Evolutionary conservation across 2,113 vertebrate species (phyloP).

Genomic region (Oryzias woworae): DNA sequence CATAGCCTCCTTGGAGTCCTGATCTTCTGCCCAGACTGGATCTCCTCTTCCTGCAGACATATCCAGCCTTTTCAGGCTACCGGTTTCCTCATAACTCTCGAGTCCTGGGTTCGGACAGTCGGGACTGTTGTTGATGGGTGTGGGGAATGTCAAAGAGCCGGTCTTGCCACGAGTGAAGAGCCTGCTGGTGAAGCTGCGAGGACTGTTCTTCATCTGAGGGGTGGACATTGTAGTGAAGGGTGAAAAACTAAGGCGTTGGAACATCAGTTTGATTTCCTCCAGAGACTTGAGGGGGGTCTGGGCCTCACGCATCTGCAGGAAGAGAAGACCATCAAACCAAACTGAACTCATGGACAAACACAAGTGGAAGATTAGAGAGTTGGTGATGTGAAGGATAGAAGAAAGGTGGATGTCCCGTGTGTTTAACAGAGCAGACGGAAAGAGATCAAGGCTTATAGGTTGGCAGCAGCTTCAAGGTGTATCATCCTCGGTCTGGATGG

Average conservation of each 20-base stretch:
- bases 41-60: neutral
- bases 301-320: constrained; percentile 63
- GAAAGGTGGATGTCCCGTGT: no score
- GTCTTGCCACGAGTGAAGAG: constrained; percentile 77
- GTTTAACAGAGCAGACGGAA: no score
- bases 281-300: constrained; percentile 80
- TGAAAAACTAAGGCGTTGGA: constrained; percentile 84
- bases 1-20: neutral
- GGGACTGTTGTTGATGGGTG: constrained; percentile 2
- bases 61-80: constrained; percentile 1
- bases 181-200: constrained; percentile 71
- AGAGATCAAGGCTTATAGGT: no score
- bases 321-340: neutral
- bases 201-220: constrained; percentile 59
- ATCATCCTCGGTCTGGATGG: no score
- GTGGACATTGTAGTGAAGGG: constrained; percentile 73
- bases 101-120: neutral
- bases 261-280: constrained; percentile 87
- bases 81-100: constrained; percentile 7
- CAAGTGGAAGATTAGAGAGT: neutral
- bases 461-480: no score
- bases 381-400: no score
- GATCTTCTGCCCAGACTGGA: constrained; percentile 4
- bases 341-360: neutral
- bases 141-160: constrained; percentile 45